Percentiles rank a stretch among this genome's conserved stretches.
Conservation (phyloP, 2,888 invertebrate genomes). For the Netelia melanura region DNA sequence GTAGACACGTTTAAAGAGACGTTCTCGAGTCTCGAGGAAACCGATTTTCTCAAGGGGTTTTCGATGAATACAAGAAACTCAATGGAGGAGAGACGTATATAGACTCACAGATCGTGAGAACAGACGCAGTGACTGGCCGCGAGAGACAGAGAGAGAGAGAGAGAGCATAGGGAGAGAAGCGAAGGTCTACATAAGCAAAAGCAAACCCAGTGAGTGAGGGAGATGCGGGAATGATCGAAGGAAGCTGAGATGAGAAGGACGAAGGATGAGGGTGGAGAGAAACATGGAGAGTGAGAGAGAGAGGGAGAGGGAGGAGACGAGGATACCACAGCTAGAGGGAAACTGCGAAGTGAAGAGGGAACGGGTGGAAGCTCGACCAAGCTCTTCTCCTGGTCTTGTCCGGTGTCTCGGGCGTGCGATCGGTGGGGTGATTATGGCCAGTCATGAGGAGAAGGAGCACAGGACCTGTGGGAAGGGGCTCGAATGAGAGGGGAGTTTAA, state of each 20-base stretch:
- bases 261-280: conserved; percentile 56
- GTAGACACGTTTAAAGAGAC: neutral
- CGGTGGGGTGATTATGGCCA: conserved; percentile 82
- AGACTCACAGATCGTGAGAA: conserved; percentile 43
- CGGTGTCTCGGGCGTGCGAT: conserved; percentile 82
- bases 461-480: conserved; percentile 48
- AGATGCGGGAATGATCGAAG: conserved; percentile 66
- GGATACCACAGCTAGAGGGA: conserved; percentile 44
- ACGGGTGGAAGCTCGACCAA: conserved; percentile 5
- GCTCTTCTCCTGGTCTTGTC: conserved; percentile 81
- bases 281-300: conserved; percentile 70
- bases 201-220: conserved; percentile 66
- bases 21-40: conserved; percentile 50
- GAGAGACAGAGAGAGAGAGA: conserved; percentile 20
- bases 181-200: conserved; percentile 11
- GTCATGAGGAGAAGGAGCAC: conserved; percentile 76
- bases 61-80: conserved; percentile 31
- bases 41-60: conserved; percentile 61
- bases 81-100: conserved; percentile 30
- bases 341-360: conserved; percentile 63
- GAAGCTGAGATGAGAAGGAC: conserved; percentile 77
- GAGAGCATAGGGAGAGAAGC: conserved; percentile 18
- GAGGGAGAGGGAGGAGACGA: conserved; percentile 59
- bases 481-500: conserved; percentile 69
- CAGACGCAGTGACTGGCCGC: conserved; percentile 11